Percentiles rank a stretch among this genome's conserved stretches.
Conservation (phyloP, 2,888 invertebrate genomes). For the Drosophila buzzatii region DNA sequence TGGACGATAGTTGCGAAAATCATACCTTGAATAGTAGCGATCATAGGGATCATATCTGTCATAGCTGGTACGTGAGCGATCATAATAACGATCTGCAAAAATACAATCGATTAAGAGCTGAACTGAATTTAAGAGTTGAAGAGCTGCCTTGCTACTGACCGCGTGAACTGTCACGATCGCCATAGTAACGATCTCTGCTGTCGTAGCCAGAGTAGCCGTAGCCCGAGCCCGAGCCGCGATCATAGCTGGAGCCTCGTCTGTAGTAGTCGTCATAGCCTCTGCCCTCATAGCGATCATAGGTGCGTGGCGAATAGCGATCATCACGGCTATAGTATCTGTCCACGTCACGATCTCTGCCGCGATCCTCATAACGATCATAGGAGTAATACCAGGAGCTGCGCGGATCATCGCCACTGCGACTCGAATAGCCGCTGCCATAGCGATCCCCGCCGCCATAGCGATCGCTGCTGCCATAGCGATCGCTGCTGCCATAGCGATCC, state of each 20-base stretch:
- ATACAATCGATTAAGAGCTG: neutral
- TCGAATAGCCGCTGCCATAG: slow-evolving; percentile 67
- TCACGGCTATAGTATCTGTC: slow-evolving; percentile 79
- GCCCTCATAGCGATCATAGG: slow-evolving; percentile 79
- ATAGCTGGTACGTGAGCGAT: slow-evolving; percentile 73
- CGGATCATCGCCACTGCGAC: slow-evolving; percentile 80
- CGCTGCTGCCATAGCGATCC: too few relatives aligned
- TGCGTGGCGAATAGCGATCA: slow-evolving; percentile 75
- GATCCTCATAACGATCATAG: slow-evolving; percentile 82
- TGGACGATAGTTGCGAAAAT: slow-evolving; percentile 84
- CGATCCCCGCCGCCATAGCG: slow-evolving; percentile 20
- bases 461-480: slow-evolving; percentile 48
- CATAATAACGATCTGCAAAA: slow-evolving; percentile 81
- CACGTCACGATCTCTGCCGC: slow-evolving; percentile 66
- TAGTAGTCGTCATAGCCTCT: slow-evolving; percentile 74
- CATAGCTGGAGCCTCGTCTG: slow-evolving; percentile 56
- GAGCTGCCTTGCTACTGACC: slow-evolving; percentile 30
- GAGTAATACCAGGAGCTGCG: slow-evolving; percentile 80
- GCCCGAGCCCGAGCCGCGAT: slow-evolving; percentile 62
- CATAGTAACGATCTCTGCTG: slow-evolving; percentile 80
- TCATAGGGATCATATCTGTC: slow-evolving; percentile 83
- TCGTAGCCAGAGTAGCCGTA: slow-evolving; percentile 75
- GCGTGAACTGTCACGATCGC: slow-evolving; percentile 72
- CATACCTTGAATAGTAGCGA: slow-evolving; percentile 83
- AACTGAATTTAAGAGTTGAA: neutral